A percentile compares a stretch with the other conserved stretches of the same genome.
phyloP scores from a whole-genome alignment of 1,140 invertebrate genomes.

The Drosophila subobscura region DNA sequence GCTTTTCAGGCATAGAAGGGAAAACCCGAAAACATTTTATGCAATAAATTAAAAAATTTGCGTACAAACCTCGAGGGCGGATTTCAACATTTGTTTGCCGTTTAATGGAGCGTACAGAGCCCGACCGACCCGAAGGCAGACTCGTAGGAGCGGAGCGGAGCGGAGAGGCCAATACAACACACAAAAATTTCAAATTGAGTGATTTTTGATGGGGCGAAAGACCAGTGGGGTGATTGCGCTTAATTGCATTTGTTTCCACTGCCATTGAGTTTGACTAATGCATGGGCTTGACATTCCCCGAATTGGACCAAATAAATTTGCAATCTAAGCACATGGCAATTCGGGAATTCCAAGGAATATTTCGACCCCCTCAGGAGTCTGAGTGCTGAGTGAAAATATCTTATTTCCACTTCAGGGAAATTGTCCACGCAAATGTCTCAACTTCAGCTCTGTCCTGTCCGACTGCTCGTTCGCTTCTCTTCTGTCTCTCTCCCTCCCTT shows the following conservation, averaged over 20 bases:
- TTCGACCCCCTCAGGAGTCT: slow-evolving; percentile 13
- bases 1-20: slow-evolving; percentile 42
- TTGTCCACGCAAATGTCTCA: slow-evolving; percentile 79
- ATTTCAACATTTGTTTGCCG: slow-evolving; percentile 65
- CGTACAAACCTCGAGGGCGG: slow-evolving; percentile 49
- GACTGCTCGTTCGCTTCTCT: slow-evolving; percentile 2
- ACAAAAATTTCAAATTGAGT: slow-evolving; percentile 66
- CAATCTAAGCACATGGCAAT: no score
- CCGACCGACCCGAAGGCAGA: neutral
- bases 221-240: slow-evolving; percentile 36
- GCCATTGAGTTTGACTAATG: slow-evolving; percentile 48
- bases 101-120: slow-evolving; percentile 71
- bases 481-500: neutral
- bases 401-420: slow-evolving; percentile 55
- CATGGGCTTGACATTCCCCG: slow-evolving; percentile 27
- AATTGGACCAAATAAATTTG: slow-evolving; percentile 43
- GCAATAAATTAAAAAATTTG: slow-evolving; percentile 81
- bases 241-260: slow-evolving; percentile 55
- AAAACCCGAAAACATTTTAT: slow-evolving; percentile 67
- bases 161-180: neutral
- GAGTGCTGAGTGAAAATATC: slow-evolving; percentile 40
- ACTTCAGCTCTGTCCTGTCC: slow-evolving; percentile 46
- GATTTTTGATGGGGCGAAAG: slow-evolving; percentile 60
- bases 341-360: neutral
- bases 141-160: no score